A percentile compares a stretch with the other conserved stretches of the same genome.
These are phyloP conservation scores for Diorhabda elongata DNA, from an alignment of 1,140 invertebrate genomes.

Conservation along the genomic window DNA sequence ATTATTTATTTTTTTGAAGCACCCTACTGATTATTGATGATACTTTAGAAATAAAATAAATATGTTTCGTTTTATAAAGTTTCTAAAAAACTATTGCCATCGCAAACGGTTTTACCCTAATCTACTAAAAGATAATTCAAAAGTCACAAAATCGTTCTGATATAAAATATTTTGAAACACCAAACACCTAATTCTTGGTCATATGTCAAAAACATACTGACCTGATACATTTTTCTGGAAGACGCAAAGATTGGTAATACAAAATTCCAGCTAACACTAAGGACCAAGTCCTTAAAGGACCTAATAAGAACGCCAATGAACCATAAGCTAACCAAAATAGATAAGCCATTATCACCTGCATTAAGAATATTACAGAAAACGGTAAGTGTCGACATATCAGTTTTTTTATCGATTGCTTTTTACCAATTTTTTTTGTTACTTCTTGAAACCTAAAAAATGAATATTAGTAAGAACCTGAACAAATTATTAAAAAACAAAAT, in stretches of 20 bases:
- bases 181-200: too few relatives aligned
- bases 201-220: conserved; percentile 32
- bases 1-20: too few relatives aligned
- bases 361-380: conserved; percentile 56
- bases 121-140: too few relatives aligned
- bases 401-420: conserved; percentile 37
- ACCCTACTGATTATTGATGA: too few relatives aligned
- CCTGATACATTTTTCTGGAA: conserved; percentile 53
- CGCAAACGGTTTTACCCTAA: too few relatives aligned
- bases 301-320: conserved; percentile 68
- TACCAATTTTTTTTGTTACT: conserved; percentile 42
- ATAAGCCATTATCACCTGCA: conserved; percentile 70
- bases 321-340: conserved; percentile 81
- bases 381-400: conserved; percentile 49
- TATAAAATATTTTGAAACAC: too few relatives aligned
- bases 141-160: too few relatives aligned
- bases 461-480: not conserved
- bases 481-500: not conserved
- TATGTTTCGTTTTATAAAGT: too few relatives aligned
- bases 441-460: conserved; percentile 41
- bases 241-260: conserved; percentile 56
- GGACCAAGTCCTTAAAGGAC: conserved; percentile 77
- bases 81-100: too few relatives aligned
- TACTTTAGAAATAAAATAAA: too few relatives aligned
- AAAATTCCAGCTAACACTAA: conserved; percentile 62